Evolutionary conservation across 2,888 invertebrate species (phyloP).

Genomic region (Neoaliturus tenellus): DNA sequence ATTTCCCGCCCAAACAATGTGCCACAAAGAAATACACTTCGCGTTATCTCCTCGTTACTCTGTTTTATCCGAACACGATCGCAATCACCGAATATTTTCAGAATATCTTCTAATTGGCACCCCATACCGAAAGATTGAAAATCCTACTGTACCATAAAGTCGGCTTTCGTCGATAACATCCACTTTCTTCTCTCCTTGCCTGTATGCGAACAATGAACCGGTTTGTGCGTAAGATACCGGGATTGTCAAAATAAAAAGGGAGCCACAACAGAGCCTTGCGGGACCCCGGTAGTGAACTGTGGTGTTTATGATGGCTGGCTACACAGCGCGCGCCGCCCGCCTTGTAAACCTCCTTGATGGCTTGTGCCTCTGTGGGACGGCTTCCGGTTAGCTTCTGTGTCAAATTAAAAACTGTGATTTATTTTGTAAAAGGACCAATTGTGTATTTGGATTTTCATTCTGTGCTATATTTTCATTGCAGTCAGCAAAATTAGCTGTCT

Average conservation of each 20-base stretch:
- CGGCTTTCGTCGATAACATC: not conserved
- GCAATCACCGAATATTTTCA: no score
- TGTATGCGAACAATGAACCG: constrained; percentile 23
- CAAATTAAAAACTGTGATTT: not conserved
- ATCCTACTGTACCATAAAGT: not conserved
- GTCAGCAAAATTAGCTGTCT: no score
- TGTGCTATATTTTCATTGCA: no score
- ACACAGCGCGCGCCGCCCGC: not conserved
- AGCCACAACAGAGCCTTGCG: constrained; percentile 3
- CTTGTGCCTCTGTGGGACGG: not conserved
- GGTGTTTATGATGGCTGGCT: not conserved
- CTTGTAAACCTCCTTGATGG: constrained; percentile 3
- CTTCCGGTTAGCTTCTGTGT: not conserved
- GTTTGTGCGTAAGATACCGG: not conserved
- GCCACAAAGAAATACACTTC: no score
- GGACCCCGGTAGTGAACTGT: not conserved
- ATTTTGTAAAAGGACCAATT: not conserved
- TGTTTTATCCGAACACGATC: no score
- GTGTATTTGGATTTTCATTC: no score
- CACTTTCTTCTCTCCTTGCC: constrained; percentile 1
- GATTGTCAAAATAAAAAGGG: not conserved
- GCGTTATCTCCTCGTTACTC: no score
- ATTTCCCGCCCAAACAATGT: no score
- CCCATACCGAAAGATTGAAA: not conserved
- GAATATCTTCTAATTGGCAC: not conserved